A percentile compares a stretch with the other conserved stretches of the same genome.
These are phyloP conservation scores for Petrocephalus microphthalmus DNA, from an alignment of 2,113 vertebrate species.

Conservation along the genomic window DNA sequence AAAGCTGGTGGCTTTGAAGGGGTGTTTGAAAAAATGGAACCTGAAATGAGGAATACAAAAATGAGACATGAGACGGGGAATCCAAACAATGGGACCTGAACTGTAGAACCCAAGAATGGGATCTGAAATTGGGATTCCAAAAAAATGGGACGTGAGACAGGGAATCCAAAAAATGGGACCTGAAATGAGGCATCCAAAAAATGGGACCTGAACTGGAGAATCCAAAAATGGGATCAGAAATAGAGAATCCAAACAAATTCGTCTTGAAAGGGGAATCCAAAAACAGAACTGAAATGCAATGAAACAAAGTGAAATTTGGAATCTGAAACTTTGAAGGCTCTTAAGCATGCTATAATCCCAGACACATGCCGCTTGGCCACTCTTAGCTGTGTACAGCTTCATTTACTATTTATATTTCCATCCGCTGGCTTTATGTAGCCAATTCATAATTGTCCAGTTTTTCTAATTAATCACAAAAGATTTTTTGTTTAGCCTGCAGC, in stretches of 20 bases:
- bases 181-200: no score
- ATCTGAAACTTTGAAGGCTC: conserved; percentile 26
- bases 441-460: conserved; percentile 83
- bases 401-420: conserved; percentile 76
- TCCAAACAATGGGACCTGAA: no score
- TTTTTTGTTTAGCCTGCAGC: conserved; percentile 82
- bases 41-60: no score
- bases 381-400: conserved; percentile 58
- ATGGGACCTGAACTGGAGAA: neutral
- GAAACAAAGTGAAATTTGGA: neutral
- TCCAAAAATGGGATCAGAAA: conserved; percentile 14
- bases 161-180: no score
- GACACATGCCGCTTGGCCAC: conserved; percentile 50
- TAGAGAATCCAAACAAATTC: conserved; percentile 41
- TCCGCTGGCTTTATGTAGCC: conserved; percentile 68
- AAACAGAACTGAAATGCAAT: conserved; percentile 23
- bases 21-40: no score
- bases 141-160: no score
- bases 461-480: conserved; percentile 92
- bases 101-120: no score
- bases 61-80: no score
- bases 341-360: conserved; percentile 49
- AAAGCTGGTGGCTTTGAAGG: neutral
- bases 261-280: conserved; percentile 40
- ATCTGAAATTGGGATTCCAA: neutral